Conservation (phyloP, 2,797 vertebrate genomes). For the Pipistrellus pygmaeus region DNA sequence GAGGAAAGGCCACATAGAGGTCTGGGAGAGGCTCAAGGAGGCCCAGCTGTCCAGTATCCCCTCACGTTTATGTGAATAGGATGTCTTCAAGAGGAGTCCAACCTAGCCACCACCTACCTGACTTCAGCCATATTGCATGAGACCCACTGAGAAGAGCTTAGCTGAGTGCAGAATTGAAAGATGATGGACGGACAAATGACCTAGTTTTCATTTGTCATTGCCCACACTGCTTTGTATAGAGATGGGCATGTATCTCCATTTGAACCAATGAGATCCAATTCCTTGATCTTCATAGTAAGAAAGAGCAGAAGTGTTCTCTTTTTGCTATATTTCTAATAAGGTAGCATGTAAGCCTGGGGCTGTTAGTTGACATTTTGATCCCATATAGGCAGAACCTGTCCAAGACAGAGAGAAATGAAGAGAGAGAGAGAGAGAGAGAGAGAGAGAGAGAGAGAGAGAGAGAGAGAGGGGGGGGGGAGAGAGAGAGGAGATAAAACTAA, state of each 20-base stretch:
- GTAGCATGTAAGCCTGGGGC: not conserved
- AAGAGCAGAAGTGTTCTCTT: not conserved
- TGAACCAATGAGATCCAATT: not conserved
- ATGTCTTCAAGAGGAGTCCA: not conserved
- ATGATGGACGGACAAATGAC: not conserved
- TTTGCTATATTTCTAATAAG: not conserved
- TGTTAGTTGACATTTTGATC: not conserved
- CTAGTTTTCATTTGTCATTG: not conserved
- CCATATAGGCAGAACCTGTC: not conserved
- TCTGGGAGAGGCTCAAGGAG: not conserved
- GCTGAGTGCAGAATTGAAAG: not conserved
- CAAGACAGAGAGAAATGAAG: not conserved
- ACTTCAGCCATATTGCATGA: not conserved
- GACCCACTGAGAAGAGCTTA: not conserved
- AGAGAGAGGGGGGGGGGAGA: not conserved
- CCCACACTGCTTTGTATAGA: not conserved
- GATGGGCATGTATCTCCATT: not conserved
- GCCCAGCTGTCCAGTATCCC: not conserved
- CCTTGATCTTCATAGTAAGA: not conserved
- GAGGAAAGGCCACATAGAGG: not conserved
- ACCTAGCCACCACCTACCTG: not conserved
- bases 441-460: not conserved
- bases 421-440: not conserved
- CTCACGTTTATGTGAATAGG: not conserved
- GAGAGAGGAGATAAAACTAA: not conserved